These are phyloP conservation scores for Camponotus vicinus DNA, from an alignment of 1,140 invertebrate species.

Conservation along the genomic window DNA sequence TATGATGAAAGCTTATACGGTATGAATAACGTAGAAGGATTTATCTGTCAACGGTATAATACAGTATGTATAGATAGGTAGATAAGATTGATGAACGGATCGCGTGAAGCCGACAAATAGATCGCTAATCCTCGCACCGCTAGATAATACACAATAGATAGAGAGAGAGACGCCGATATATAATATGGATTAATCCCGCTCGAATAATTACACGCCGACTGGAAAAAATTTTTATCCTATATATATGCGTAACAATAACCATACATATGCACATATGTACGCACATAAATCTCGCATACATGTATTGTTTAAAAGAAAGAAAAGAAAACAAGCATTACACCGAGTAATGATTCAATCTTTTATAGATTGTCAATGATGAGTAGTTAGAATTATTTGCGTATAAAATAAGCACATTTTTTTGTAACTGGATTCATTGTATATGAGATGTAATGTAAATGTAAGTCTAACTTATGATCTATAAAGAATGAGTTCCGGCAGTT, in stretches of 20 bases:
- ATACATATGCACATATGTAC: neutral
- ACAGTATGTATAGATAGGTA: constrained; percentile 22
- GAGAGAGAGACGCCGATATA: constrained; percentile 20
- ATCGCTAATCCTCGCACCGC: constrained; percentile 2
- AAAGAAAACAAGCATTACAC: neutral
- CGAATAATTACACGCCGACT: constrained; percentile 5
- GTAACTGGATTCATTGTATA: constrained; percentile 19
- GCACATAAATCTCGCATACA: constrained; percentile 4
- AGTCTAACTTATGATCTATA: constrained; percentile 29
- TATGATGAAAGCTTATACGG: neutral
- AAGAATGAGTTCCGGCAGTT: neutral
- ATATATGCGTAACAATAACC: constrained; percentile 23
- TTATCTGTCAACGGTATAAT: constrained; percentile 44
- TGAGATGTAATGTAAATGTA: neutral
- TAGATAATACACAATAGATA: neutral
- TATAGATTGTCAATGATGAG: neutral
- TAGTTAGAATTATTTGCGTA: constrained; percentile 11
- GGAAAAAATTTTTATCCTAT: neutral
- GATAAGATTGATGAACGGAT: constrained; percentile 48
- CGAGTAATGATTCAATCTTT: constrained; percentile 8
- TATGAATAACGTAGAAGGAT: neutral
- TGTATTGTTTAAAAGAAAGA: neutral
- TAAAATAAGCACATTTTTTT: neutral
- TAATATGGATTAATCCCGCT: constrained; percentile 40
- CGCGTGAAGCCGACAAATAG: constrained; percentile 17